phyloP scores from a whole-genome alignment of 2,113 vertebrate species.

The Cathartes aura region DNA sequence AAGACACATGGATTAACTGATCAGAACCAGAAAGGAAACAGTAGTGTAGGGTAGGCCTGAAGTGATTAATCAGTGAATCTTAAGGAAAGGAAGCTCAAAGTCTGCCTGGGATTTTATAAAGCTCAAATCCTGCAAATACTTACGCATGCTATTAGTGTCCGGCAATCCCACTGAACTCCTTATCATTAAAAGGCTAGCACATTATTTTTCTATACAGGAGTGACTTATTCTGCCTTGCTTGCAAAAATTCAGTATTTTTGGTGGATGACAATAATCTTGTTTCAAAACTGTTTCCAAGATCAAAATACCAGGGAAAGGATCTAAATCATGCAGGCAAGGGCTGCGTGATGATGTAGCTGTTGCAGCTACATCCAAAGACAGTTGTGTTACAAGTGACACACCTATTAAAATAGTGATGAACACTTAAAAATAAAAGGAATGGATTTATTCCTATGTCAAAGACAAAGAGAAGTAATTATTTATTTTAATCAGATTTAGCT shows the following conservation, averaged over 20 bases:
- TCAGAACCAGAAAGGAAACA: background rate
- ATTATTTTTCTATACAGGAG: background rate
- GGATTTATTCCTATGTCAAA: background rate
- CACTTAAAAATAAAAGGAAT: background rate
- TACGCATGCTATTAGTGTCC: background rate
- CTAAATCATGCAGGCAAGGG: background rate
- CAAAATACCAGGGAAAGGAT: background rate
- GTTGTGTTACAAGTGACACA: background rate
- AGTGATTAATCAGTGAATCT: background rate
- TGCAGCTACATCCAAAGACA: background rate
- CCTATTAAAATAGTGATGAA: background rate
- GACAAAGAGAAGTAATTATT: background rate
- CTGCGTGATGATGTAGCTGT: accelerated
- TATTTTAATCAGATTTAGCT: background rate
- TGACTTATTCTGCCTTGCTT: background rate
- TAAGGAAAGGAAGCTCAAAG: background rate
- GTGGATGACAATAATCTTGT: background rate
- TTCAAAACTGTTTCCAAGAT: background rate
- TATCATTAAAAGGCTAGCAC: background rate
- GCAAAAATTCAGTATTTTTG: background rate
- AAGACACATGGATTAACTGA: background rate
- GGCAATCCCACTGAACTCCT: background rate
- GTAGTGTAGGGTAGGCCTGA: background rate
- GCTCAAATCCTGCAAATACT: background rate
- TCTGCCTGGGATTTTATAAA: background rate